Conservation (phyloP, 2,888 invertebrate genomes). For the Terebella lapidaria region DNA sequence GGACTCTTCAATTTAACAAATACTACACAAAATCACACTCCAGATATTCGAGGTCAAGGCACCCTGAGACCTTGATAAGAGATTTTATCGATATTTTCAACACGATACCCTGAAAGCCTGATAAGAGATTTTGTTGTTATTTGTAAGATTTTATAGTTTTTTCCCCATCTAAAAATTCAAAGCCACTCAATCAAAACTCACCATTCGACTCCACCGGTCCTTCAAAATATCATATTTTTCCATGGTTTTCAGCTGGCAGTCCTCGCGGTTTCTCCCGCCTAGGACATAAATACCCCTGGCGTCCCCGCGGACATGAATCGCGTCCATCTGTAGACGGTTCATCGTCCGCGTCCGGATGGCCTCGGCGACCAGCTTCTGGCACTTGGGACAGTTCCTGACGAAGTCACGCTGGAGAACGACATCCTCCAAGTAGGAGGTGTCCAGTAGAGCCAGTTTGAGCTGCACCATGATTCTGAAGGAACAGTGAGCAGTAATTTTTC, state of each 20-base stretch:
- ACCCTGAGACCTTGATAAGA: too few species aligned
- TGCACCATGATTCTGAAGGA: too few species aligned
- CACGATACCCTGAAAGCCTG: too few species aligned
- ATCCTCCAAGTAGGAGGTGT: conserved; percentile 39
- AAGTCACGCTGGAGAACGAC: conserved; percentile 42
- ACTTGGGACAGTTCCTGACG: conserved; percentile 44
- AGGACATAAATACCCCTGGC: conserved; percentile 49
- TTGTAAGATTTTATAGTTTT: too few species aligned
- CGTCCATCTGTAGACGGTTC: conserved; percentile 7
- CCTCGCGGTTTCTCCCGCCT: conserved; percentile 44
- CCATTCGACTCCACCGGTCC: conserved; percentile 47
- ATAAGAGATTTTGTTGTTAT: too few species aligned
- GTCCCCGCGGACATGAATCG: conserved; percentile 18
- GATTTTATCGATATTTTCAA: too few species aligned
- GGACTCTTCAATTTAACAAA: too few species aligned
- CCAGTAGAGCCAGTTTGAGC: conserved; percentile 42
- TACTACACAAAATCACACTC: too few species aligned
- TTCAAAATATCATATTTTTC: conserved; percentile 45
- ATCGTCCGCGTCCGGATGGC: conserved; percentile 40
- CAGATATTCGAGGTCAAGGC: too few species aligned
- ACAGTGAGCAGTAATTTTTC: too few species aligned
- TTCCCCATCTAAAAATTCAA: too few species aligned
- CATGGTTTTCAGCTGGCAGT: conserved; percentile 47
- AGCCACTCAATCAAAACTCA: too few species aligned
- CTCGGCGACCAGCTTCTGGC: conserved; percentile 42